Evolutionary conservation across 1,140 invertebrate species (phyloP), one percentile per base, ranked within the genome.

Genomic region (Phymorhynchus buccinoides): DNA sequence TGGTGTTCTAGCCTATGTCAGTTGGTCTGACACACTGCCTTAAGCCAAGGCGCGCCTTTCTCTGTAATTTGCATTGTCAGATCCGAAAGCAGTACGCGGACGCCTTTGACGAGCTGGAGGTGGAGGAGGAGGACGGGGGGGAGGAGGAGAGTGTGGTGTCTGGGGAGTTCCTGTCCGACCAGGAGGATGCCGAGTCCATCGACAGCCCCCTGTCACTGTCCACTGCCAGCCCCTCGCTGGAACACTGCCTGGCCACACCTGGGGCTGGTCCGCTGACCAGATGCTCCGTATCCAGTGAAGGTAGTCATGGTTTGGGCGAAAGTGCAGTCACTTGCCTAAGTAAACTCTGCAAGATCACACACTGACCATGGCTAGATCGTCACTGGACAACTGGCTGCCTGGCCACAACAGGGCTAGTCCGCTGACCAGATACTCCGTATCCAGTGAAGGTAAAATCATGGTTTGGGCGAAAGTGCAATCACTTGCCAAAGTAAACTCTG

Each of bases 91-190:
- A 87, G 6, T 92, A 91, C 86, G 84, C 86, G 12, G 90, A 89
- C 84, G 90, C 90, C n/a, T 92, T 91, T 86, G 89, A 89, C 84
- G 89, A 90, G 66, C 88, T 89, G 71, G 89, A 88, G 39, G 85
- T 80, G 16, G 75, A 35, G 27, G 87, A 80, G 62, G 84, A 79
- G 27, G 42, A 75, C n/a, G n/a, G n/a, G n/a, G n/a, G n/a, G 16
- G 83, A 42, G 32, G 37, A 39, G 48, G 62, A 7, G 18, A 62
- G 12, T 22, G 35, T 62, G 4, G n/a, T 80, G 27, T 79, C 84
- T 42, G 42, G n/a, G 48, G 73, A 75, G 27, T n/a, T n/a, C n/a
- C 42, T 77, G 16, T 52, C 83, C 3, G 77, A 84, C 32, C 35
- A 62, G 16, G 56, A 77, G 27, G 80, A 82, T 16, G 41, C 4